Conservation (phyloP, 2,113 vertebrate genomes). For the Ciconia stormi region DNA sequence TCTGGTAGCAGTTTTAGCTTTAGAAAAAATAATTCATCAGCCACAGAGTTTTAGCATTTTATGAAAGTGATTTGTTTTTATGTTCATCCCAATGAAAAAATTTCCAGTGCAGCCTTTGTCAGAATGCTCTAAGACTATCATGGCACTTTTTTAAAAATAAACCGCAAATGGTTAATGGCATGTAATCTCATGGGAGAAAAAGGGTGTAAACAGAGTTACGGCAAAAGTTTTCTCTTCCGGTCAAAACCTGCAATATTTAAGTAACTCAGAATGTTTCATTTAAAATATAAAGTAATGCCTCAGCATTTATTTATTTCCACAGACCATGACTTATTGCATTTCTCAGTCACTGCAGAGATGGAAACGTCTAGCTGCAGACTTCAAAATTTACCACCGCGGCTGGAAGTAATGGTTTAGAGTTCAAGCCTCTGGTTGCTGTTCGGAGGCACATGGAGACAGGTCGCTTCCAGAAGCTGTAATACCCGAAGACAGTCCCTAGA, state of each 20-base stretch:
- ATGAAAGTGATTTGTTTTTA: not conserved
- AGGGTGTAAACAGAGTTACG: not conserved
- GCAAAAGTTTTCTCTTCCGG: not conserved
- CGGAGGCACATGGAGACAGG: not conserved
- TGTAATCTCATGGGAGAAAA: not conserved
- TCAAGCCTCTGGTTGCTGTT: not conserved
- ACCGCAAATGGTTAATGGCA: not conserved
- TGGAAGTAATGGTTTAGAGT: not conserved
- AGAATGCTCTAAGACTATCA: not conserved
- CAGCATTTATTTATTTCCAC: not conserved
- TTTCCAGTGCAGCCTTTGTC: not conserved
- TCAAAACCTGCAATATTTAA: not conserved
- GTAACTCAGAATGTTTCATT: not conserved
- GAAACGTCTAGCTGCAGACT: not conserved
- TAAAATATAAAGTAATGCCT: not conserved
- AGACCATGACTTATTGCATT: not conserved
- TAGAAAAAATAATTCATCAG: not conserved
- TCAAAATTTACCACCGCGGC: rapidly evolving
- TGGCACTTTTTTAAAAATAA: not conserved
- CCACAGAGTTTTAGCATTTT: not conserved
- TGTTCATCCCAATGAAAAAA: not conserved
- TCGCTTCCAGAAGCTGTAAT: not conserved
- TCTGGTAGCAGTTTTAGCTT: not conserved
- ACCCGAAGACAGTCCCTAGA: slow-evolving; percentile 53
- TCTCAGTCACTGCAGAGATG: not conserved